Evolutionary conservation across 2,888 invertebrate genomes (phyloP).

Genomic region (Rhorus exstirpatorius): DNA sequence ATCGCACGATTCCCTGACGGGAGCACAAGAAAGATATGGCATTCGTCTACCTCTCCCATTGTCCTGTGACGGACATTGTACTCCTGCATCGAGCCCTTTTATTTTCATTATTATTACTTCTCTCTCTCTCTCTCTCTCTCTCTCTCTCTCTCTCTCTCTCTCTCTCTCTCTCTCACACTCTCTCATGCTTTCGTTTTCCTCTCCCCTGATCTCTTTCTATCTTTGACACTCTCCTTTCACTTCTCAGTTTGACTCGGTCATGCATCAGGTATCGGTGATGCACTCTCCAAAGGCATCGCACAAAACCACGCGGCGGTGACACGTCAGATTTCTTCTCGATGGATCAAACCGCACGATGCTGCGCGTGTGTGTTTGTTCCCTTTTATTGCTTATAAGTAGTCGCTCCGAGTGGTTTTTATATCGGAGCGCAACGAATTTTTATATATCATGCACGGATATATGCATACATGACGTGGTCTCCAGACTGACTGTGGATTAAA

Average conservation of each 20-base stretch:
- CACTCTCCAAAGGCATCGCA: slow-evolving; percentile 36
- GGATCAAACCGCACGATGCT: slow-evolving; percentile 36
- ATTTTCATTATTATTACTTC: slow-evolving; percentile 27
- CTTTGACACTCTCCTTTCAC: slow-evolving; percentile 65
- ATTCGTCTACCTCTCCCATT: slow-evolving; percentile 76
- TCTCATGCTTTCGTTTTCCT: slow-evolving; percentile 3
- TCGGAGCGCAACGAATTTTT: slow-evolving; percentile 44
- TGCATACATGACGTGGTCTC: slow-evolving; percentile 9
- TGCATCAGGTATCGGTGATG: slow-evolving; percentile 47
- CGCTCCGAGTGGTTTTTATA: slow-evolving; percentile 49
- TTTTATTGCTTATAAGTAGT: slow-evolving; percentile 61
- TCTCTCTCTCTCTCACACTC: slow-evolving; percentile 55
- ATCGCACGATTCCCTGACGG: slow-evolving; percentile 1
- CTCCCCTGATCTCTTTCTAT: slow-evolving; percentile 42
- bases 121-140: slow-evolving; percentile 63
- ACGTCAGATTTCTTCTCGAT: slow-evolving; percentile 63
- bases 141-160: slow-evolving; percentile 59
- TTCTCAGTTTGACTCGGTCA: slow-evolving; percentile 45
- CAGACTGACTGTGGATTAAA: slow-evolving; percentile 50
- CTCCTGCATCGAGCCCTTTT: slow-evolving; percentile 50
- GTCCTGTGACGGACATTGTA: slow-evolving; percentile 78
- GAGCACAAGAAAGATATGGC: neutral
- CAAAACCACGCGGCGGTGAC: slow-evolving; percentile 53
- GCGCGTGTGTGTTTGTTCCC: slow-evolving; percentile 46
- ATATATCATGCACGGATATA: neutral